Base-by-base conservation (phyloP, 2,797 vertebrate species). In the Tinamus major region DNA sequence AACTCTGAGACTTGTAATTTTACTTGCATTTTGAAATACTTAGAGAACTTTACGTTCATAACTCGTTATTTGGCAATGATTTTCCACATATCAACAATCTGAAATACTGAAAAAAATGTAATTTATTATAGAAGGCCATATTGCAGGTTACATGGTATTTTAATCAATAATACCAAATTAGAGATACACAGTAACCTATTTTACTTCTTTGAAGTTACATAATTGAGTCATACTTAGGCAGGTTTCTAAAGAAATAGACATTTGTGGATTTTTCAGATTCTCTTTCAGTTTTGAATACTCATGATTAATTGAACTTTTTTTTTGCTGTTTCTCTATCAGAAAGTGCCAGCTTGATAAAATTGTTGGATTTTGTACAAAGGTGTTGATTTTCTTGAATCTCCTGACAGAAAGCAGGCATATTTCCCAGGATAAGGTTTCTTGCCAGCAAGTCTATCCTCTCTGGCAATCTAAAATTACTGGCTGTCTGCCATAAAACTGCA, bases 381-480 rank as follows among this genome's bases (percentile, higher is more conserved):
- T 75, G 72, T 67, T 69, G 76, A 85, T 87, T 92, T 93, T 71
- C 53, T 83, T 83, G 14, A 68, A 77, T 89, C 11, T 61, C 85
- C 21, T 91, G 61, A 85, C 89, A 93, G 92, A 80, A 93, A 78
- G 8, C 16, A 63, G 89, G 91, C 87, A 92, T 15, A 87, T 72
- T 85, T 96, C 89, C 85, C 82, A 89, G 44, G 37, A 62, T 21
- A 46, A 74, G 2, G 20, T 75, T 89, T 83, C n/a, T 69, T 78
- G 82, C 77, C 94, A 94, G 29, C 8, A 59, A 92, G 13, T 10
- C 19, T 85, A 19, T 83, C 41, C 35, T 93, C 79, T 31, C 44
- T 62, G 74, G 55, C 69, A 94, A 51, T 24, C 33, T 78, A 46
- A 80, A 91, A 85, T 87, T 46, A 18, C 77, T 8, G 1, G 5